Evolutionary conservation across 2,113 vertebrate species (phyloP), one percentile per base, ranked within the genome.

Genomic region (Chionomys nivalis): DNA sequence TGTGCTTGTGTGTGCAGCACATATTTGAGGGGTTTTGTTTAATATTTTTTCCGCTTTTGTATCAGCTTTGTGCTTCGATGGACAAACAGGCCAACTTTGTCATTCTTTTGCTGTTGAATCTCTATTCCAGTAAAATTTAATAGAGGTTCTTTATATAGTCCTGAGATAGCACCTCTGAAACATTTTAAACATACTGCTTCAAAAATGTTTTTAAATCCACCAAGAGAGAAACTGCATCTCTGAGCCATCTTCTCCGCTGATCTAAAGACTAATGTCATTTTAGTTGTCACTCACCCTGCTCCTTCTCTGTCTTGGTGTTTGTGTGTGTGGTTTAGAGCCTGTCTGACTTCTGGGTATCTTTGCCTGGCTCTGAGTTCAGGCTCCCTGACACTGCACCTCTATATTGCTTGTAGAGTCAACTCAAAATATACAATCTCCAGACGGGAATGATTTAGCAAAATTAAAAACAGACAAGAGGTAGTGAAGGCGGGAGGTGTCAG

Each of bases 381-480:
- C 98, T 97, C 90, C 75, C 96, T 96, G 96, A 94, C 12, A 63
- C 94, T 96, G 90, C 97, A 98, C 97, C 96, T 98, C 98, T 97
- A 93, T 98, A 73, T 97, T 97, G 95, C 97, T 98, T 95, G 89
- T 98, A 98, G 97, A 98, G 98, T 97, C 98, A 98, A 98, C 97
- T 98, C 97, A 99, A 99, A 99, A 98, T 98, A 99, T 98, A 99
- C 98, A 99, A 98, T 98, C 98, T 98, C 98, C 99, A 99, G 98
- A 98, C 88, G 98, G 98, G 98, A 99, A 96, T 96, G 98, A 99
- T 99, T 99, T 99, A 97, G 96, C 95, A 96, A 98, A 99, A 99
- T 99, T 98, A 98, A 98, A 98, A 98, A 90, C 98, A 99, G 98
- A 98, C 97, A 97, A 82, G 96, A 96, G 97, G 83, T 97, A 98